Base-by-base conservation (phyloP, 2,113 vertebrate genomes). In the Pachycephala philippinensis region DNA sequence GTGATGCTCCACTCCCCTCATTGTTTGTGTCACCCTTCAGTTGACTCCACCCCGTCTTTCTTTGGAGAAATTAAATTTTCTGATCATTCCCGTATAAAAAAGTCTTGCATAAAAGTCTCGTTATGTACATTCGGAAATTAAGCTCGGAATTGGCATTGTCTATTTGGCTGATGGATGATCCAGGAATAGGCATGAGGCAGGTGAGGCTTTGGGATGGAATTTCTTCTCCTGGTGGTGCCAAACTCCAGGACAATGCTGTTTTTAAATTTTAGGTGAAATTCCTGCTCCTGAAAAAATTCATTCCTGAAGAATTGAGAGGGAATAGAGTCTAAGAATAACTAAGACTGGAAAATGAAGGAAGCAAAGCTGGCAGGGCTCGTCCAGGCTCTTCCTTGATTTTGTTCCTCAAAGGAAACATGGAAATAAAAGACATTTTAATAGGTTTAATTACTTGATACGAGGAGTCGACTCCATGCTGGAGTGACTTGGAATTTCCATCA, bases 11-110 rank as follows among this genome's bases (percentile, higher is more conserved):
- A 2, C 6, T 33, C 39, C 22, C 33, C 27, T 54, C 12, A 0
- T 8, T 5, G 3, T 35, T 31, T 24, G 26, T 31, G 35, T 21
- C 21, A 1, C 30, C 42, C 42, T 30, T n/a, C 30, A 2, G 24
- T 13, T 7, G 17, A 2, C 23, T 61, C 33, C 6, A 13, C 6
- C 28, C 54, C 0, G 0, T 6, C 2, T 30, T 47, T 15, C 17
- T 35, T 33, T 0, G 16, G 15, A 56, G 31, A 65, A 61, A 61
- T 7, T 20, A 5, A 26, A 28, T 14, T 35, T 57, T n/a, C 31
- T 6, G n/a, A 4, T 53, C 1, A 44, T 68, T 52, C 24, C 16
- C 9, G 7, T 9, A 13, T 11, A 10, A 31, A 15, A 33, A 39
- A 28, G 6, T 13, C 14, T 40, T 4, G 31, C 8, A 2, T 66